Evolutionary conservation across 1,140 invertebrate genomes (phyloP).

Genomic region (Drosophila melanica): DNA sequence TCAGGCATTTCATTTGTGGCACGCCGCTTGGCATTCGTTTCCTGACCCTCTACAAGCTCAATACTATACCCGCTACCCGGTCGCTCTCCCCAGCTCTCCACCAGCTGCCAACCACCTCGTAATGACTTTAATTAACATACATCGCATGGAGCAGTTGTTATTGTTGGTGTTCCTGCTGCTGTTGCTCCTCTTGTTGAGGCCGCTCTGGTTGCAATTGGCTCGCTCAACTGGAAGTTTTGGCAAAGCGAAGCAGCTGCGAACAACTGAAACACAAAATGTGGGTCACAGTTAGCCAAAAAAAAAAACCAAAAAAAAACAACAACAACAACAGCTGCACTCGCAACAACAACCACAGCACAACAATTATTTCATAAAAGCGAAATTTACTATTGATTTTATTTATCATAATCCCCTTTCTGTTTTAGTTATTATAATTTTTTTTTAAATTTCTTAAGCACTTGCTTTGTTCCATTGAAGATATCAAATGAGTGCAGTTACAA

Average conservation of each 20-base stretch:
- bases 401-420: background rate
- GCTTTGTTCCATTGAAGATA: background rate
- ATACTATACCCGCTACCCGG: background rate
- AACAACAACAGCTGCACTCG: conserved; percentile 28
- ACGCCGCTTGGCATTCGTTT: background rate
- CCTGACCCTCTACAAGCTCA: background rate
- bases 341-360: conserved; percentile 34
- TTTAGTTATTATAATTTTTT: background rate
- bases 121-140: conserved; percentile 80
- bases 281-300: conserved; percentile 47
- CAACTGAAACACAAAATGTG: conserved; percentile 40
- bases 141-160: conserved; percentile 20
- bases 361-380: conserved; percentile 36
- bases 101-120: conserved; percentile 48
- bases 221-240: conserved; percentile 55
- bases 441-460: background rate
- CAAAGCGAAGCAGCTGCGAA: conserved; percentile 9
- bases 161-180: background rate
- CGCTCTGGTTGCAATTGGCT: conserved; percentile 26
- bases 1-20: conserved; percentile 11
- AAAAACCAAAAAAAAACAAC: background rate
- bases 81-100: background rate
- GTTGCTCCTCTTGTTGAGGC: conserved; percentile 2
- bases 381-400: conserved; percentile 13
- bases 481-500: background rate